Conservation (phyloP, 2,113 vertebrate species). For the Zosterops japonicus region DNA sequence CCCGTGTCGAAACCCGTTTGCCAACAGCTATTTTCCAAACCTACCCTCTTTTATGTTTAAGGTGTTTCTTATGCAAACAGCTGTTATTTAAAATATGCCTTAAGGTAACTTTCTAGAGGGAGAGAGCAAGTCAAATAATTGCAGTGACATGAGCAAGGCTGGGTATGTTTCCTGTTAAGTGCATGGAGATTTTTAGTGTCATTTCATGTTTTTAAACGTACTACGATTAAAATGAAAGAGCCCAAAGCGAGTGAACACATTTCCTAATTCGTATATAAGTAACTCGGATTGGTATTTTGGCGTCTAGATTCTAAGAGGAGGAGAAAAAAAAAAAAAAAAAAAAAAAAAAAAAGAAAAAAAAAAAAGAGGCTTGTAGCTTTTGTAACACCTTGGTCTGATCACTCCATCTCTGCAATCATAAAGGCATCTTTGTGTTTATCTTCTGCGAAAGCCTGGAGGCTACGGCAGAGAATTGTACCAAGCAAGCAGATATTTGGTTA, state of each 20-base stretch:
- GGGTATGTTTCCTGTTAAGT: neutral
- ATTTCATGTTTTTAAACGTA: neutral
- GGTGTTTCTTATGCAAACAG: conserved; percentile 13
- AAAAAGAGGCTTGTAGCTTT: neutral
- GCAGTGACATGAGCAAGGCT: conserved; percentile 11
- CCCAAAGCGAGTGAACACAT: neutral
- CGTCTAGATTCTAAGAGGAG: neutral
- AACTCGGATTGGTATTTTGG: neutral
- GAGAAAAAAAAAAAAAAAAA: rapidly evolving
- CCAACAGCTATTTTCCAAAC: conserved; percentile 2
- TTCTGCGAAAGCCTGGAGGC: conserved; percentile 48
- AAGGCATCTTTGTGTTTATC: conserved; percentile 39
- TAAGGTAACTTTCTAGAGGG: conserved; percentile 31
- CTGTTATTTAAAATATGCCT: conserved; percentile 24
- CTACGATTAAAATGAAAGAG: neutral
- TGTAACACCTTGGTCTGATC: conserved; percentile 31
- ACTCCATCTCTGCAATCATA: conserved; percentile 4
- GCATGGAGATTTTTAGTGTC: neutral
- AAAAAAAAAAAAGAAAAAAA: neutral
- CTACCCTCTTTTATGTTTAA: neutral
- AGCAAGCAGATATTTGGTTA: conserved; percentile 42
- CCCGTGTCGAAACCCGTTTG: neutral
- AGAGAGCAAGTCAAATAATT: conserved; percentile 9
- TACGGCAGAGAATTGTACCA: conserved; percentile 6
- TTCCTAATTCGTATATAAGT: neutral